phyloP scores from a whole-genome alignment of 2,888 invertebrate species.

The Epinotia bilunana region DNA sequence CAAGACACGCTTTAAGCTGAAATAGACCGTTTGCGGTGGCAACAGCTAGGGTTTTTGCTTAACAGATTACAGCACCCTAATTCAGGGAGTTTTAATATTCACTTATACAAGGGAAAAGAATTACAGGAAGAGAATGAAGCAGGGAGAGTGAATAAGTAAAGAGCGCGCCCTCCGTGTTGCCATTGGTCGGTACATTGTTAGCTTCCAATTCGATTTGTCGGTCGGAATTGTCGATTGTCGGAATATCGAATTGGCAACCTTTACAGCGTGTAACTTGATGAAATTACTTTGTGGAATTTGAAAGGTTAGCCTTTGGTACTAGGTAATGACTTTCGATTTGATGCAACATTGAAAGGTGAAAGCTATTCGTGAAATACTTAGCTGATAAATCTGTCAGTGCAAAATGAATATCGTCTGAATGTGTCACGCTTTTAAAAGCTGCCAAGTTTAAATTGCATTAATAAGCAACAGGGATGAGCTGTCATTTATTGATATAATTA shows the following conservation, averaged over 20 bases:
- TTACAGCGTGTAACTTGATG: conserved; percentile 72
- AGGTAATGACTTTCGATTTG: not conserved
- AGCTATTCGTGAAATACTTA: not conserved
- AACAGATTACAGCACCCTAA: conserved; percentile 59
- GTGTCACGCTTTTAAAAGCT: conserved; percentile 24
- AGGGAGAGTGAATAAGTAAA: conserved; percentile 80
- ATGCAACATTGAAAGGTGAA: not conserved
- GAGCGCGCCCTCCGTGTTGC: conserved; percentile 63
- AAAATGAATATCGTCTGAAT: conserved; percentile 26
- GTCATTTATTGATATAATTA: conserved; percentile 12
- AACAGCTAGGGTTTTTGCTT: conserved; percentile 55
- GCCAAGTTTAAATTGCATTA: conserved; percentile 23
- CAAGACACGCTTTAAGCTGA: conserved; percentile 49
- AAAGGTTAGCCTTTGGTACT: conserved; percentile 20
- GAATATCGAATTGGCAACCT: conserved; percentile 60
- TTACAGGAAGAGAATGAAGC: conserved; percentile 81
- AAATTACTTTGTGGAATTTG: conserved; percentile 47
- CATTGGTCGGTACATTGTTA: conserved; percentile 71
- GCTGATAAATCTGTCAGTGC: conserved; percentile 7
- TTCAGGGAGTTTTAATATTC: conserved; percentile 78
- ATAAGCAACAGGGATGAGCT: conserved; percentile 3
- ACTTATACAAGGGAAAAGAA: conserved; percentile 81
- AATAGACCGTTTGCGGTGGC: conserved; percentile 55
- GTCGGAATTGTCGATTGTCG: conserved; percentile 51
- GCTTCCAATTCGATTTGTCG: conserved; percentile 79